These are phyloP conservation scores for Apamea monoglypha DNA, from an alignment of 2,888 invertebrate species.

Conservation along the genomic window DNA sequence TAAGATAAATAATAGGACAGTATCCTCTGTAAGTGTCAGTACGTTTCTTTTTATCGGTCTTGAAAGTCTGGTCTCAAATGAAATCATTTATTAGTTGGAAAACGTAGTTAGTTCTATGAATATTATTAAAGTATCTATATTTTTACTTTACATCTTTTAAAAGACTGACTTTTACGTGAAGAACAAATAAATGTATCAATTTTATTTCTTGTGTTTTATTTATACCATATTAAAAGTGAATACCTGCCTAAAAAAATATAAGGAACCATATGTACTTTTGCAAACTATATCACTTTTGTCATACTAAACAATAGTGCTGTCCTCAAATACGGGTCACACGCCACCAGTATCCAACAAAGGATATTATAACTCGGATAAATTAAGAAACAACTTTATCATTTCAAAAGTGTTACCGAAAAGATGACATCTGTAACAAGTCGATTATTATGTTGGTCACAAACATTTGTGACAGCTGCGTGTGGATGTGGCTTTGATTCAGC, in stretches of 20 bases:
- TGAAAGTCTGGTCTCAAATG: not conserved
- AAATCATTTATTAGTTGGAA: too few relatives aligned
- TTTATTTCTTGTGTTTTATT: slow-evolving; percentile 21
- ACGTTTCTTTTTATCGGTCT: not conserved
- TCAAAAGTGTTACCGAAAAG: not conserved
- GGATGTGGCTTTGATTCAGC: slow-evolving; percentile 59
- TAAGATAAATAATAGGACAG: too few relatives aligned
- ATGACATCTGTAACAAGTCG: slow-evolving; percentile 35
- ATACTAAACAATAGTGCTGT: slow-evolving; percentile 40
- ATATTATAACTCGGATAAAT: slow-evolving; percentile 35
- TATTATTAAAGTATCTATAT: not conserved
- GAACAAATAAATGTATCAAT: slow-evolving; percentile 18
- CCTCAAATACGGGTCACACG: slow-evolving; percentile 43
- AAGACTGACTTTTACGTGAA: slow-evolving; percentile 21
- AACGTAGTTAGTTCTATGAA: too few relatives aligned
- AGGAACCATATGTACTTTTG: not conserved
- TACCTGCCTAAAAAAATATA: not conserved
- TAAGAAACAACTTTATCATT: not conserved
- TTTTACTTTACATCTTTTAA: not conserved
- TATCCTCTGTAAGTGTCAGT: not conserved
- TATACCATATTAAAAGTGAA: not conserved
- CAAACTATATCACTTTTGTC: slow-evolving; percentile 31
- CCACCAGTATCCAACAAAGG: slow-evolving; percentile 48
- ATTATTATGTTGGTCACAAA: slow-evolving; percentile 53
- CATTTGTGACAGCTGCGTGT: slow-evolving; percentile 49